Conservation (phyloP, 2,113 vertebrate genomes). For the Micromys minutus region DNA sequence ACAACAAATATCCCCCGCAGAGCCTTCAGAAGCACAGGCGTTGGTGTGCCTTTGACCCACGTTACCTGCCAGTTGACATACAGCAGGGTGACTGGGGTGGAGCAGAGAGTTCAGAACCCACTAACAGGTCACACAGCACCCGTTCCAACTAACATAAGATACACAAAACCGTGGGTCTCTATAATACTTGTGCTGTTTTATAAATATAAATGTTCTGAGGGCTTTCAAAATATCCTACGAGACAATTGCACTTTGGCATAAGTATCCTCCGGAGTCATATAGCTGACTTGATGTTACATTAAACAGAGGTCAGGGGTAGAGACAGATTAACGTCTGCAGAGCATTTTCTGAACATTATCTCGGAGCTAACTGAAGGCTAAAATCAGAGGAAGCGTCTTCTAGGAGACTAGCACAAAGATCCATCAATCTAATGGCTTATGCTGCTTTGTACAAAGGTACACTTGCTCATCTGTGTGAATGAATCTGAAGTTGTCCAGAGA, state of each 20-base stretch:
- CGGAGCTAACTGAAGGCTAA: neutral
- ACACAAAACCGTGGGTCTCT: neutral
- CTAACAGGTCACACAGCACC: slow-evolving; percentile 40
- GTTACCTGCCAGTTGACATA: neutral
- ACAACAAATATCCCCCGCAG: no score
- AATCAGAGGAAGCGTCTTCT: slow-evolving; percentile 9
- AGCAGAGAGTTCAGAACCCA: neutral
- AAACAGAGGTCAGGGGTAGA: neutral
- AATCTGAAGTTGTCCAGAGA: neutral
- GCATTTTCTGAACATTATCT: slow-evolving; percentile 13
- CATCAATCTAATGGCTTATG: neutral
- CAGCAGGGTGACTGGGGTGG: neutral
- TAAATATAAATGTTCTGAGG: slow-evolving; percentile 31
- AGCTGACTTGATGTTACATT: slow-evolving; percentile 17
- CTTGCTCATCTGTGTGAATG: neutral
- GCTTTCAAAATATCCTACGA: slow-evolving; percentile 56
- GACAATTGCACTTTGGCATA: neutral
- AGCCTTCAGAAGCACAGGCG: neutral
- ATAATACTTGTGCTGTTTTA: slow-evolving; percentile 31
- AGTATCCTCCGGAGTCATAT: neutral
- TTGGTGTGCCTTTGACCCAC: neutral
- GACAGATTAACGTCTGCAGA: neutral
- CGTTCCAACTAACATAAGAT: slow-evolving; percentile 6
- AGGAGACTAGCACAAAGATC: neutral
- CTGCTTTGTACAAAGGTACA: neutral